A percentile compares a stretch with the other conserved stretches of the same genome.
These are phyloP conservation scores for Stichopus chloronotus DNA, from an alignment of 35 echinoderm and acorn worm genomes.

Conservation along the genomic window DNA sequence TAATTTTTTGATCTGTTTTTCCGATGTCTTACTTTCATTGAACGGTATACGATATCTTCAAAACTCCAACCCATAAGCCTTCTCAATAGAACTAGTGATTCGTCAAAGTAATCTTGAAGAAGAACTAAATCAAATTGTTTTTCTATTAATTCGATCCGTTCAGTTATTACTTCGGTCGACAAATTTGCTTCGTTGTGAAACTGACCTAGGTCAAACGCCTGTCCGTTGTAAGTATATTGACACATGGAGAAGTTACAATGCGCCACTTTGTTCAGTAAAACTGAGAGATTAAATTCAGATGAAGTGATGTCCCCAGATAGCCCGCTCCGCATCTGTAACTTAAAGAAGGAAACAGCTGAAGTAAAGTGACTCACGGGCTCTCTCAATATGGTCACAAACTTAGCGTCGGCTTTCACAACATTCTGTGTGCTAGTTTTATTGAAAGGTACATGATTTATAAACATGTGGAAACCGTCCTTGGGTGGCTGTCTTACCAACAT, in stretches of 20 bases:
- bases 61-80: not conserved
- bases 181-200: too few relatives aligned
- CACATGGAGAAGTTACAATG: not conserved
- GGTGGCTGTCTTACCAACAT: not conserved
- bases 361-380: slow-evolving; percentile 10
- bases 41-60: not conserved
- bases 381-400: not conserved
- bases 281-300: not conserved
- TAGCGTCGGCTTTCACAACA: not conserved
- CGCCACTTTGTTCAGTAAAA: not conserved
- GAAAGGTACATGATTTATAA: slow-evolving; percentile 11
- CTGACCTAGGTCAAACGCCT: not conserved
- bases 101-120: not conserved
- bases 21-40: not conserved
- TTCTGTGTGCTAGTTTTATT: not conserved
- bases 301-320: not conserved
- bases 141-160: not conserved
- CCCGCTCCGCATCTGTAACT: not conserved
- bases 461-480: not conserved
- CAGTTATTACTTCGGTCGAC: not conserved
- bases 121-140: not conserved
- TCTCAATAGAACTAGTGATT: not conserved
- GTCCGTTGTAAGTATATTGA: not conserved
- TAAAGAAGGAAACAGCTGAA: not conserved
- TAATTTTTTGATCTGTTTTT: not conserved